phyloP scores from a whole-genome alignment of 1,140 invertebrate species.

The Riptortus pedestris region DNA sequence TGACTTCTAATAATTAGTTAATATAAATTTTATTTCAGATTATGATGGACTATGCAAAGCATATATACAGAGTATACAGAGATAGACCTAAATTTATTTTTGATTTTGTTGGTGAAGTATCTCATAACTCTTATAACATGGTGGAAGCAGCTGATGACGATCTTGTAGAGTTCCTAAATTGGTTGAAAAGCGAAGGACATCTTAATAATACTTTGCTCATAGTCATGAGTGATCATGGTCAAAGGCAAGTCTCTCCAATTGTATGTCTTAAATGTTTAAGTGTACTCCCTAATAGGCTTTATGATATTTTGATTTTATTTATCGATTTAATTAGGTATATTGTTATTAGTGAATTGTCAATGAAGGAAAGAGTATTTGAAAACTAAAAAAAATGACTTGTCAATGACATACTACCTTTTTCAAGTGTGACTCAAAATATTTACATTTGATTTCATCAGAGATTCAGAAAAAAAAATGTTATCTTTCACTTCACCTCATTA shows the following conservation, averaged over 20 bases:
- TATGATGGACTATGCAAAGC: slow-evolving; percentile 53
- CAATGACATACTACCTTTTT: no score
- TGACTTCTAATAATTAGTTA: no score
- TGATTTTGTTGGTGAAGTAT: slow-evolving; percentile 77
- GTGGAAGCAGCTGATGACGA: slow-evolving; percentile 66
- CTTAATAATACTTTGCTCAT: slow-evolving; percentile 71
- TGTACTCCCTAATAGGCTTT: no score
- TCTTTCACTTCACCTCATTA: no score
- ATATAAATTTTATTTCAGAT: slow-evolving; percentile 40
- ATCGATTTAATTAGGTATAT: no score
- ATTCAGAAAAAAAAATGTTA: no score
- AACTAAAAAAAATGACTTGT: no score
- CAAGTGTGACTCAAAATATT: no score
- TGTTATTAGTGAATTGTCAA: no score
- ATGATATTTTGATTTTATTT: slow-evolving; percentile 19
- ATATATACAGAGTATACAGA: slow-evolving; percentile 50
- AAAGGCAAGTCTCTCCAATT: slow-evolving; percentile 47
- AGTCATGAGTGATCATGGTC: slow-evolving; percentile 80
- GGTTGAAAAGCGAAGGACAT: slow-evolving; percentile 45
- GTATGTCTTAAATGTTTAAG: no score
- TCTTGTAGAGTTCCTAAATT: slow-evolving; percentile 50
- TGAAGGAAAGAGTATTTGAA: no score
- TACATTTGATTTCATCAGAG: no score
- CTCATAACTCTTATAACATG: slow-evolving; percentile 72
- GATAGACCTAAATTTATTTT: slow-evolving; percentile 69